Evolutionary conservation across 2,797 vertebrate species (phyloP).

Genomic region (Eutrigla gurnardus): DNA sequence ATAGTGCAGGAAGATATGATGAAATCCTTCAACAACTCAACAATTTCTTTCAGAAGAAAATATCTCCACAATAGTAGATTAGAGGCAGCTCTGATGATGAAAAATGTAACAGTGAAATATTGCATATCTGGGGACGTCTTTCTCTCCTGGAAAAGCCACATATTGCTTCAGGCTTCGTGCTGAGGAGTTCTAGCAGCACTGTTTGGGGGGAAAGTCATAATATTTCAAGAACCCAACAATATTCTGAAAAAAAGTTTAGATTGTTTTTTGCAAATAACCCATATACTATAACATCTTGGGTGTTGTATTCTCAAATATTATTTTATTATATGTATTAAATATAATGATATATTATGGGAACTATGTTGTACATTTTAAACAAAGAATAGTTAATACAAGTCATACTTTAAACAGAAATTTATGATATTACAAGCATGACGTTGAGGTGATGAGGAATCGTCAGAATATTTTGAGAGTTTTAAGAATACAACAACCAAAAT

Average conservation of each 20-base stretch:
- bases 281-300: background rate
- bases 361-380: background rate
- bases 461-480: background rate
- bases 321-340: background rate
- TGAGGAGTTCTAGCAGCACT: slow-evolving; percentile 6
- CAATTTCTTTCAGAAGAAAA: slow-evolving; percentile 20
- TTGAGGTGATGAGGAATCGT: background rate
- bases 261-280: no score
- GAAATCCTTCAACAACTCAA: slow-evolving; percentile 38
- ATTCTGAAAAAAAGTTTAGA: background rate
- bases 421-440: background rate
- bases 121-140: slow-evolving; percentile 64
- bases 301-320: slow-evolving; percentile 3
- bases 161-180: slow-evolving; percentile 56
- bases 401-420: background rate
- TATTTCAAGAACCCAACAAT: background rate
- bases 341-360: slow-evolving; percentile 9
- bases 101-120: slow-evolving; percentile 48
- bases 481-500: slow-evolving; percentile 4
- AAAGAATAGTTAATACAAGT: background rate
- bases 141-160: slow-evolving; percentile 25
- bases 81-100: slow-evolving; percentile 51
- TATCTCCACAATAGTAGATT: slow-evolving; percentile 40
- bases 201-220: background rate
- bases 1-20: slow-evolving; percentile 42